Percentiles rank a stretch among this genome's conserved stretches.
Conservation (phyloP, 2,888 invertebrate genomes). For the Diabrotica balteata region DNA sequence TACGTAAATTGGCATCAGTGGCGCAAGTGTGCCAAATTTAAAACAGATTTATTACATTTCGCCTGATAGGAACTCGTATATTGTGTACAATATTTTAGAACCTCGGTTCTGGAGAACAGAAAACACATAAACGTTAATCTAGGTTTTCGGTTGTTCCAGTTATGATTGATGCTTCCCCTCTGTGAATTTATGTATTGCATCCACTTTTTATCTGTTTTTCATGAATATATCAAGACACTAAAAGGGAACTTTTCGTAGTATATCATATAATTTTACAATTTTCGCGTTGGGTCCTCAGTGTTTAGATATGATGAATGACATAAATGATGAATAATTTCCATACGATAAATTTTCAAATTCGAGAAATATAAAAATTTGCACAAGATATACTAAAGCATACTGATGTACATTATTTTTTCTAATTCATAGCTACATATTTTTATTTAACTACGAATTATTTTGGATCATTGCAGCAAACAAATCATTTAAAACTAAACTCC, state of each 20-base stretch:
- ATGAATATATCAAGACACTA: conserved; percentile 12
- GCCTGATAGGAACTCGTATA: neutral
- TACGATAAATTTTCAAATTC: no score
- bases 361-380: no score
- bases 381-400: no score
- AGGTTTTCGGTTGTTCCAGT: conserved; percentile 6
- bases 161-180: conserved; percentile 14
- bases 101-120: neutral
- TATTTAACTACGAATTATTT: no score
- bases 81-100: conserved; percentile 11
- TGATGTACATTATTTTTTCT: no score
- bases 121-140: conserved; percentile 13
- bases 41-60: neutral
- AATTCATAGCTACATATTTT: no score
- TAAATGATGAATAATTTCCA: no score
- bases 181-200: conserved; percentile 13
- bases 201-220: conserved; percentile 12
- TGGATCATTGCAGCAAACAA: no score
- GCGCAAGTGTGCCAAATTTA: no score
- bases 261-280: conserved; percentile 5
- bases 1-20: no score
- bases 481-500: no score
- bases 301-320: no score
- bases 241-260: conserved; percentile 3
- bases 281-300: neutral